These are phyloP conservation scores for Rhimphoctona megacephalus DNA, from an alignment of 2,888 invertebrate species.

Conservation along the genomic window DNA sequence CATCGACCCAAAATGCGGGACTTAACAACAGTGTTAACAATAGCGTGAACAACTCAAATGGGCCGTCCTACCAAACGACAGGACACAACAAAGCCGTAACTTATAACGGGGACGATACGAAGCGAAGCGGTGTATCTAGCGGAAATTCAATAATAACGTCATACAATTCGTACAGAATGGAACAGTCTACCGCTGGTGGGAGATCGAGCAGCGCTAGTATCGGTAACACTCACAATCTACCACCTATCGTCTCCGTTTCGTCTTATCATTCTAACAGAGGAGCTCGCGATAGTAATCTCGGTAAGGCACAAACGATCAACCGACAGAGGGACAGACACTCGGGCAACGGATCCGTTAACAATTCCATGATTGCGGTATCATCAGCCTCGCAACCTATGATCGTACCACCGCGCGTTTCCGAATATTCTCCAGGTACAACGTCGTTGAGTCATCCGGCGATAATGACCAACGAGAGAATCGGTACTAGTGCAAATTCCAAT, in stretches of 20 bases:
- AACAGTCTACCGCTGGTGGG: conserved; percentile 14
- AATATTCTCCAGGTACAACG: conserved; percentile 74
- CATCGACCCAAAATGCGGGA: conserved; percentile 37
- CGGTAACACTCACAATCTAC: conserved; percentile 85
- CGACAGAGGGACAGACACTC: conserved; percentile 74
- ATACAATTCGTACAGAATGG: conserved; percentile 76
- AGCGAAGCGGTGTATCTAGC: conserved; percentile 65
- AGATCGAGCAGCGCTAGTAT: conserved; percentile 23
- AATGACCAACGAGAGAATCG: conserved; percentile 74
- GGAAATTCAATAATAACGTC: conserved; percentile 71
- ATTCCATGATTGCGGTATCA: conserved; percentile 47
- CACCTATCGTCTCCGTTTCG: conserved; percentile 86
- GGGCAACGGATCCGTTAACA: conserved; percentile 49
- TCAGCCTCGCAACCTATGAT: conserved; percentile 69
- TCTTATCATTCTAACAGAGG: conserved; percentile 85
- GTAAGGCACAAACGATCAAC: conserved; percentile 74
- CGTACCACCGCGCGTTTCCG: conserved; percentile 73
- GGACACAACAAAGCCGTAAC: conserved; percentile 72
- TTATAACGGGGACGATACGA: conserved; percentile 79
- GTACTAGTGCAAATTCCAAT: conserved; percentile 77
- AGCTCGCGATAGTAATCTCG: conserved; percentile 77
- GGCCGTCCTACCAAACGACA: conserved; percentile 71
- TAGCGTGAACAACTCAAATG: conserved; percentile 47
- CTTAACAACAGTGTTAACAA: conserved; percentile 42
- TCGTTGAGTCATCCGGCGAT: conserved; percentile 72